Percentiles rank a stretch among this genome's conserved stretches.
These are phyloP conservation scores for Dascyllus trimaculatus DNA, from an alignment of 2,113 vertebrate genomes.

Conservation along the genomic window DNA sequence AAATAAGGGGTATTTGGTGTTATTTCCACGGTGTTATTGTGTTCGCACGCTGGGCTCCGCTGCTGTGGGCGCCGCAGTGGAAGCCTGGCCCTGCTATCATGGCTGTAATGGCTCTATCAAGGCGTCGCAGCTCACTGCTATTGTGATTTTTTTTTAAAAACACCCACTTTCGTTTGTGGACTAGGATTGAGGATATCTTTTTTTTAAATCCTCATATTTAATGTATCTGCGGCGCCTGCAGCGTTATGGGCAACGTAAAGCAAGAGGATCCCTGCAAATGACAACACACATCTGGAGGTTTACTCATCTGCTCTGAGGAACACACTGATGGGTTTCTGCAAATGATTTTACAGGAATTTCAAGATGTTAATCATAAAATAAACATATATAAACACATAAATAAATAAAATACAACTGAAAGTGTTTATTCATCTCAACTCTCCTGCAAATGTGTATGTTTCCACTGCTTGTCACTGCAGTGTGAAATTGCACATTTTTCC, in stretches of 20 bases:
- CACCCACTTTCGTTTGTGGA: conserved; percentile 33
- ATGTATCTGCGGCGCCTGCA: background rate
- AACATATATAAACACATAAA: background rate
- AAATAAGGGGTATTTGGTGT: conserved; percentile 35
- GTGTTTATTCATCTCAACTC: no score
- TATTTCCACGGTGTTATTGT: conserved; percentile 46
- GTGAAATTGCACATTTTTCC: background rate
- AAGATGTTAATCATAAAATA: background rate
- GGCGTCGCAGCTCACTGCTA: conserved; percentile 66
- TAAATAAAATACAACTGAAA: background rate
- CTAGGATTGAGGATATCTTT: background rate
- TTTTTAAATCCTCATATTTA: background rate
- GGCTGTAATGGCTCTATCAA: conserved; percentile 72
- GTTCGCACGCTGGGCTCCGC: conserved; percentile 63
- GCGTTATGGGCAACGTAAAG: background rate
- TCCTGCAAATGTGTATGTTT: background rate
- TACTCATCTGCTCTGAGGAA: background rate
- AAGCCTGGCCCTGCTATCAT: conserved; percentile 75
- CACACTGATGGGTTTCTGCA: background rate
- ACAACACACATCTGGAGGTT: conserved; percentile 24
- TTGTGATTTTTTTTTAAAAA: conserved; percentile 47
- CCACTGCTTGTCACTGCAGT: background rate
- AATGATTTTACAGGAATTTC: background rate
- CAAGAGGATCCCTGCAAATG: background rate
- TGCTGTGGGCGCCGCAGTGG: conserved; percentile 74